phyloP scores from a whole-genome alignment of 2,113 vertebrate species.

The Clupea harengus region DNA sequence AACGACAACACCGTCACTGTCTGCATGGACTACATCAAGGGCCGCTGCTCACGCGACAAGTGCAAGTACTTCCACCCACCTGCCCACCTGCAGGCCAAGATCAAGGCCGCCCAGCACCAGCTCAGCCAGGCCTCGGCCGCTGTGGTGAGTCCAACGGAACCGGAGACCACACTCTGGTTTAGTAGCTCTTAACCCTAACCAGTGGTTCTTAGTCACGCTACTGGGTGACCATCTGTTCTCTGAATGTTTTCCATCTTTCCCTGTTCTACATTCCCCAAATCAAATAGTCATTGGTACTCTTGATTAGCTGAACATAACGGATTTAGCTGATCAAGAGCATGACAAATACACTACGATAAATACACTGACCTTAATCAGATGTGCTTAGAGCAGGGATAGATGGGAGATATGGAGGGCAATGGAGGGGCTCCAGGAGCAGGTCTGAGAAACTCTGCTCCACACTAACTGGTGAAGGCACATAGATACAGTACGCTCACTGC shows the following conservation, averaged over 20 bases:
- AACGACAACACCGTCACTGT: slow-evolving; percentile 98
- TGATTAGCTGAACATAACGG: neutral
- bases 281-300: no score
- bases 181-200: neutral
- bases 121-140: slow-evolving; percentile 98
- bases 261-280: neutral
- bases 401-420: neutral
- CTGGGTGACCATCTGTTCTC: neutral
- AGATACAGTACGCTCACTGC: slow-evolving; percentile 1
- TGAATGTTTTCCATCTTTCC: neutral
- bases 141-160: slow-evolving; percentile 83
- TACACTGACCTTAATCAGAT: neutral
- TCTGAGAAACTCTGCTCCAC: neutral
- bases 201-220: neutral
- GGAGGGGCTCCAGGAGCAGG: neutral
- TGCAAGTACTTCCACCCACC: slow-evolving; percentile 99
- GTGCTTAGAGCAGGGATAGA: neutral
- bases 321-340: neutral
- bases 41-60: slow-evolving; percentile 97
- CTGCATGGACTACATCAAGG: slow-evolving; percentile 99
- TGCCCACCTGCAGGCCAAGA: slow-evolving; percentile 98
- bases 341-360: neutral
- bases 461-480: slow-evolving; percentile 2
- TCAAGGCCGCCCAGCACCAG: slow-evolving; percentile 99
- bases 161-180: slow-evolving; percentile 18